A percentile compares a stretch with the other conserved stretches of the same genome.
Evolutionary conservation across 92 coral and sea anemone genomes (phyloP).

Genomic region (Umimayanthus kanabou): DNA sequence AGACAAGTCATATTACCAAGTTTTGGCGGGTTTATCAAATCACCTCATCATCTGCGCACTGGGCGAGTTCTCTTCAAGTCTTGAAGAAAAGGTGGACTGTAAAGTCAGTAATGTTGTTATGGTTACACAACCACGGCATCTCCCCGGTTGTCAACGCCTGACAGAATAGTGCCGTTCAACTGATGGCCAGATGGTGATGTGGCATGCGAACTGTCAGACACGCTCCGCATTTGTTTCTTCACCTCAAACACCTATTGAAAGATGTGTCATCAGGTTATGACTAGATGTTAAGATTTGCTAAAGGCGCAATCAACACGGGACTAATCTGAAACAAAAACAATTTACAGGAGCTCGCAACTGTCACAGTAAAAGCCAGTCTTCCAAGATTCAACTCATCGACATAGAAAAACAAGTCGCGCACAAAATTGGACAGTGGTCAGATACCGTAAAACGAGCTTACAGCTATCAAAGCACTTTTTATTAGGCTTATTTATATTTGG

Average conservation of each 20-base stretch:
- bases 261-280: neutral
- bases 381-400: too few relatives aligned
- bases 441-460: too few relatives aligned
- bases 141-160: slow-evolving; percentile 35
- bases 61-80: neutral
- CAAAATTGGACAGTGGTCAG: too few relatives aligned
- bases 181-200: slow-evolving; percentile 36
- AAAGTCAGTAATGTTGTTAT: neutral
- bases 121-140: slow-evolving; percentile 43
- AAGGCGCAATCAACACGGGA: too few relatives aligned
- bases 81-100: neutral
- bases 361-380: too few relatives aligned
- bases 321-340: too few relatives aligned
- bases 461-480: too few relatives aligned
- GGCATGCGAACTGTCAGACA: slow-evolving; percentile 14
- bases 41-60: neutral
- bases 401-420: too few relatives aligned
- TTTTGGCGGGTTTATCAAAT: neutral
- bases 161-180: slow-evolving; percentile 28
- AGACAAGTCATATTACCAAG: neutral
- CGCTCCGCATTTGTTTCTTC: slow-evolving; percentile 40
- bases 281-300: too few relatives aligned
- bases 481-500: too few relatives aligned
- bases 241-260: slow-evolving; percentile 31
- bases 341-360: too few relatives aligned